Conservation (phyloP, 2,888 invertebrate genomes). For the Orchesella flavescens region DNA sequence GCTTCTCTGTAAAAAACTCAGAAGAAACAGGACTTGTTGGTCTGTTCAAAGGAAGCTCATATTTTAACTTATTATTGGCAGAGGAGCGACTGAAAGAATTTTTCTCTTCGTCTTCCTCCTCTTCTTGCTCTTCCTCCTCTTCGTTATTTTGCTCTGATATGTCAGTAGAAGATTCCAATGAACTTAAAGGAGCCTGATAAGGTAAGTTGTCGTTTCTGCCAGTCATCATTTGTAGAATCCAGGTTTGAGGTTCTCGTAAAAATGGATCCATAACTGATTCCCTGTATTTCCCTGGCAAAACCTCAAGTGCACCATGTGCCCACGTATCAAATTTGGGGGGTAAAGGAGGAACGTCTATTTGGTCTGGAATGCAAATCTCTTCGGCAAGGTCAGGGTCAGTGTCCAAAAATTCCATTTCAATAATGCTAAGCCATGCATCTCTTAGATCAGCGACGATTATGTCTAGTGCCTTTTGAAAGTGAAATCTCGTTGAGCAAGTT, state of each 20-base stretch:
- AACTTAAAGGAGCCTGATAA: not conserved
- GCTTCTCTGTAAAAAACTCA: not conserved
- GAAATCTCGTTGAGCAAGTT: conserved; percentile 49
- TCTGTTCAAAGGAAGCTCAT: not conserved
- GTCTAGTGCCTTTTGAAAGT: not conserved
- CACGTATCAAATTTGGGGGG: conserved; percentile 58
- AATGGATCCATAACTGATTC: conserved; percentile 62
- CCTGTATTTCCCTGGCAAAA: conserved; percentile 36
- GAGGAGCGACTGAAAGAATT: not conserved
- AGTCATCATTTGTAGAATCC: conserved; percentile 5
- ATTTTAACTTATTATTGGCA: not conserved
- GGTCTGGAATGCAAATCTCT: not conserved
- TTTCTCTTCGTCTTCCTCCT: not conserved
- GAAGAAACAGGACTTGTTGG: conserved; percentile 12
- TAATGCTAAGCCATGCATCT: conserved; percentile 49
- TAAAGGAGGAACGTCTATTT: conserved; percentile 21
- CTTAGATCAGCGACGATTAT: conserved; percentile 45
- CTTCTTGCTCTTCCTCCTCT: not conserved
- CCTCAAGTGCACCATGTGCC: conserved; percentile 57
- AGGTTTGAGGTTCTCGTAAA: conserved; percentile 31
- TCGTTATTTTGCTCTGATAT: too few relatives aligned
- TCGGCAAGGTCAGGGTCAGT: not conserved
- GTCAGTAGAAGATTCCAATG: too few relatives aligned
- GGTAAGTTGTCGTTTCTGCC: not conserved
- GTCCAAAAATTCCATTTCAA: conserved; percentile 53